Evolutionary conservation across 2,113 vertebrate species (phyloP), one percentile per base, ranked within the genome.

Genomic region (Ophthalmolycus amberensis): DNA sequence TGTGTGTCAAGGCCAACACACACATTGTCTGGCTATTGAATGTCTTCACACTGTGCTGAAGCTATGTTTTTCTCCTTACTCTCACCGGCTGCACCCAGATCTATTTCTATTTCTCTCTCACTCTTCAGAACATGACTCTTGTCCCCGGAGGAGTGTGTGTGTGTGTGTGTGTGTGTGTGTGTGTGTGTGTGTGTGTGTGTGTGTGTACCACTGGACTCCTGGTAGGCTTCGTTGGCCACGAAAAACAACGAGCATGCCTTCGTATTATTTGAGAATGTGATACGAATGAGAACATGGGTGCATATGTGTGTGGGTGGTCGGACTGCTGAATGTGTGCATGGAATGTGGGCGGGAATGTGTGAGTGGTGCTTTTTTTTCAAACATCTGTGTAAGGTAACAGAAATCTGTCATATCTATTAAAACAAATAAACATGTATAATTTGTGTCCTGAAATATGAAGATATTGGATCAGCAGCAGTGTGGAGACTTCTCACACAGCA

Each of bases 1-100:
- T 50, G 6, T 64, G 75, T 81, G 79, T 88, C 84, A 89, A 89
- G 80, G 88, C 71, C 84, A 70, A 54, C 70, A 75, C 16, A 58
- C 82, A 73, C 22, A 44, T 52, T 71, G 52, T 71, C 46, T 69
- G 50, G 71, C 38, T 75, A 37, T 20, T 71, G 75, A 76, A 68
- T 77, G 69, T 89, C 77, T 84, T 89, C 75, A 84, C 79, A 75
- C 40, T 54, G 75, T 69, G 63, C 65, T 67, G n/a, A 84, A 54
- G 65, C 59, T 29, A 3, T 69, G 77, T 60, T 60, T 69, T 56
- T 59, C 20, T 56, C 54, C 37, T 27, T 64, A 37, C 46, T 72
- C 66, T 82, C 63, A 14, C 62, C 1, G 3, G 74, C 40, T 62
- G 4, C 37, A 77, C 60, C 59, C 14, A 46, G 66, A 78, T 76